These are phyloP conservation scores for Lagorchestes hirsutus DNA, from an alignment of 2,797 vertebrate genomes.

Conservation along the genomic window DNA sequence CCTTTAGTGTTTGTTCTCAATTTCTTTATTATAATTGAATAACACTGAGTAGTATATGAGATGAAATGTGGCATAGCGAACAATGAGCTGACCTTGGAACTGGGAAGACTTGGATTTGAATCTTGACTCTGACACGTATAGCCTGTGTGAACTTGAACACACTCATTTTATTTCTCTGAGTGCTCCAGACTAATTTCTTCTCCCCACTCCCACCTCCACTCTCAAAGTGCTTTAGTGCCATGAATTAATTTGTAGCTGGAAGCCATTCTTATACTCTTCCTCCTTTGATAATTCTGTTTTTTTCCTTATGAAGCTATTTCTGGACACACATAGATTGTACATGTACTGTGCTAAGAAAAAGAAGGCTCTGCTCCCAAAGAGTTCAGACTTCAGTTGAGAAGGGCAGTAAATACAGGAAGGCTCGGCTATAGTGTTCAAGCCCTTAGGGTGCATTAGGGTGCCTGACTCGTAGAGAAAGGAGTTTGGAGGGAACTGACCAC, in stretches of 20 bases:
- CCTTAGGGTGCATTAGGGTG: neutral
- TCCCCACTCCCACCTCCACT: neutral
- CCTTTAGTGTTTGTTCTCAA: neutral
- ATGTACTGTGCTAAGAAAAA: neutral
- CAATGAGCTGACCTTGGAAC: neutral
- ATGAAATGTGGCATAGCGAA: neutral
- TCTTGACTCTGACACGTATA: neutral
- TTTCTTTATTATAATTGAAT: neutral
- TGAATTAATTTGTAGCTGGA: neutral
- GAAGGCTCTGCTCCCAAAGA: neutral
- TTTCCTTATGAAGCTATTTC: constrained; percentile 5
- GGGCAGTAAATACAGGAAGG: neutral
- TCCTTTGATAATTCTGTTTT: neutral
- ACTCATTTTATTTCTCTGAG: neutral
- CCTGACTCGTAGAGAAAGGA: neutral
- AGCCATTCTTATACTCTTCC: neutral
- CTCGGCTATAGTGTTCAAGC: neutral
- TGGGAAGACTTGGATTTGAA: neutral
- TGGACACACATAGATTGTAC: neutral
- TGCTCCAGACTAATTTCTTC: neutral
- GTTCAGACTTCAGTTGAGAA: neutral
- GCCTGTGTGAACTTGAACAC: neutral
- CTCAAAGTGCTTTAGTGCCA: neutral
- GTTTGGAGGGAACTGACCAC: neutral
- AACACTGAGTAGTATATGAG: neutral